Evolutionary conservation across 2,797 vertebrate genomes (phyloP), one percentile per base, ranked within the genome.

Genomic region (Hipposideros larvatus): DNA sequence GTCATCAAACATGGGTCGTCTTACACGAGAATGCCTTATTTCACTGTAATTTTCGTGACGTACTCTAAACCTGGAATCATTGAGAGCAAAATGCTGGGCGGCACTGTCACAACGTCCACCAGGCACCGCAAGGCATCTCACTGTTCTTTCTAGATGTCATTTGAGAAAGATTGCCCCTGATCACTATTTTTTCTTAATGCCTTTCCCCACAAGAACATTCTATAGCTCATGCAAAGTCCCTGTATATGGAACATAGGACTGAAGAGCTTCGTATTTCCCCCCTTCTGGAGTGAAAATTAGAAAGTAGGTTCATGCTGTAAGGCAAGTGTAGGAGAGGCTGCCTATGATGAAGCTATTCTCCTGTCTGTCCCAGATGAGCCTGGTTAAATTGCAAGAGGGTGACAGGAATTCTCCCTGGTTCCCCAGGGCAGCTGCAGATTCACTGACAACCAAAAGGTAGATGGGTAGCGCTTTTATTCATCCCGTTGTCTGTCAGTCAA

Each of bases 51-150:
- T 97, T 97, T 97, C 77, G 68, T 92, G 63, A 92, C 97, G 91
- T 98, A 98, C 98, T 98, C 97, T 97, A 98, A 98, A 98, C 98
- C 98, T 97, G 94, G 97, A 97, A 93, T 97, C 95, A 86, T 87
- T 84, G 90, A 71, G 94, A 97, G 97, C 96, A 95, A 95, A 96
- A 91, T 68, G 87, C 26, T 31, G 75, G 21, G 98, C 98, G 98
- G 98, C 98, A 99, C 97, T 97, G 96, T 77, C 31, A 73, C 96
- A 98, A 98, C 96, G 97, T 66, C 88, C 98, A 43, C 43, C 6
- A 43, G 43, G 43, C 43, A 43, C 43, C 3, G 96, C 97, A 97
- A 97, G 98, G 95, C 97, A 97, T 98, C 97, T 98, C 98, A 96
- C 95, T 43, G 83, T 91, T 96, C 96, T 96, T 98, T 98, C 99